Evolutionary conservation across 1,140 invertebrate genomes (phyloP), one percentile per base, ranked within the genome.

Genomic region (Brachionus rubens): DNA sequence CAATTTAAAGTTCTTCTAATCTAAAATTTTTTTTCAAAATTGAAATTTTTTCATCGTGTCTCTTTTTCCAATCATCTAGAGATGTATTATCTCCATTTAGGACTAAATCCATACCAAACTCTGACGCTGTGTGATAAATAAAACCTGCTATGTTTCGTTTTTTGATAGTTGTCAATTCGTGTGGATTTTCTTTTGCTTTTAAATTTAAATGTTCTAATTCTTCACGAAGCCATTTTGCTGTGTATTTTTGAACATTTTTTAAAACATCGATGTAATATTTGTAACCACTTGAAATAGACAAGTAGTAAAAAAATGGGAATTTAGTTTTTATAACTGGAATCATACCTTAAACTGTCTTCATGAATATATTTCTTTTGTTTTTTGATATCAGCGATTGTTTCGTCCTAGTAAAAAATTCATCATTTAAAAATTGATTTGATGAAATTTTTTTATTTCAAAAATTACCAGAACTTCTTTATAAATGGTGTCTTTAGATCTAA

Each of bases 181-280:
- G 12, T 26, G 50, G 50, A 9, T 54, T 54, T 54, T 9, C 24
- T 14, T 12, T 26, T 12, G 24, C 14, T 28, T 54, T 54, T 26
- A 14, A 21, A 26, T 26, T 54, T 9, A 54, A 24, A 10, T 26
- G 24, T 26, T 54, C 28, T 3, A 54, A 26, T 26, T 54, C 50
- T 26, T 54, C 50, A 14, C 7, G 21, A 9, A 54, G 12, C 50
- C 50, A 54, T 3, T 26, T 54, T 21, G 50, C 14, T 54, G 50
- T 54, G 24, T 14, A 54, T 26, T 54, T 54, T 28, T 7, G 21
- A 6, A 54, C 50, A 54, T 54, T 54, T 54, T 54, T 14, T 14
- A 54, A 54, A 26, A 54, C 28, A 54, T 54, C 21, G 28, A 54
- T 28, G 28, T 54, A 54, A 54, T 54, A 54, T 26, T 54, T 28